Base-by-base conservation (phyloP, 2,797 vertebrate species). In the Danio kyathit region DNA sequence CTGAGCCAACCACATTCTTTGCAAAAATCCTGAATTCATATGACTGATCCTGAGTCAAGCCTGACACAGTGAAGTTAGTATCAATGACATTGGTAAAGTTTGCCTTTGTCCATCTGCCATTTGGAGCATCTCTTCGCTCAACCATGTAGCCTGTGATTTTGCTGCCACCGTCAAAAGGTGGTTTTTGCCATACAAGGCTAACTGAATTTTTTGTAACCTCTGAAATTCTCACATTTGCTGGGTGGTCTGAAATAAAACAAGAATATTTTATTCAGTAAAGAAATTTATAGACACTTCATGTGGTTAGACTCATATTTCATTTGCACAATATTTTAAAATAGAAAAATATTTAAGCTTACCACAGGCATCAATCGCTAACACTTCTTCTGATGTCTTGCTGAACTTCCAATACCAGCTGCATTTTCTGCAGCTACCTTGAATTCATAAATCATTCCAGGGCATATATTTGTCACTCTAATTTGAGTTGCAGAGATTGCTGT, bases 11-110 rank as follows among this genome's bases (percentile, higher is more conserved):
- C 0, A 96, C 94, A 88, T 99, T 99, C 90, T 95, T 99, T 63
- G 97, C 95, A 84, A 95, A 97, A 64, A 99, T 94, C 72, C 97
- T 96, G 94, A 99, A 99, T 92, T 99, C 98, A 85, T 99, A 99
- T 14, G 92, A 92, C 65, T 96, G 95, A 84, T 96, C 95, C 90
- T 97, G 96, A 84, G 91, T 97, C 80, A 99, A 91, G 79, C 97
- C 97, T 83, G 97, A 97, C 64, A 96, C 94, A 13, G 89, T 96
- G 84, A 98, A 99, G 43, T 95, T 94, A 85, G 96, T 94, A 80
- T 99, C 98, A 74, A 96, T 96, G 60, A 99, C 95, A 82, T 99
- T 99, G 76, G 96, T 96, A 85, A 98, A 99, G 90, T 98, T 99
- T 82, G 96, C 97, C 88, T 99, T 99, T 83, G 96, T 96, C 97